Conservation (phyloP, 1,140 invertebrate species). For the Lasaia peninsularis region DNA sequence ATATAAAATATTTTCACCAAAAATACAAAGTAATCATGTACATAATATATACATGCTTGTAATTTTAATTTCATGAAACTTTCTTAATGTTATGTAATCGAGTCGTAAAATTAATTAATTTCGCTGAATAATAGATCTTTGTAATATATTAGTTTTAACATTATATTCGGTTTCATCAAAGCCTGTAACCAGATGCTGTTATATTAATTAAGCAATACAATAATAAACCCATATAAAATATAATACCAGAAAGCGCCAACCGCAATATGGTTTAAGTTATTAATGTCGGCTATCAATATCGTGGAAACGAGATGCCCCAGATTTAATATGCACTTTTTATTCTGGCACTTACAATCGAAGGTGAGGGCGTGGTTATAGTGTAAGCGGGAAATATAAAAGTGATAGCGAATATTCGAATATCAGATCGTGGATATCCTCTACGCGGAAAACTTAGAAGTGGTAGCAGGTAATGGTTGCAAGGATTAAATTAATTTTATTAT, state of each 20-base stretch:
- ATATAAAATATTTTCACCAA: too few species aligned
- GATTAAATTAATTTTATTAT: too few species aligned
- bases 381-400: neutral
- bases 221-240: neutral
- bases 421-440: neutral
- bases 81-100: too few species aligned
- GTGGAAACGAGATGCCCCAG: conserved; percentile 8
- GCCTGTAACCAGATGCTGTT: too few species aligned
- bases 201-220: neutral
- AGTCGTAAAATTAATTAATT: too few species aligned
- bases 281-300: conserved; percentile 11
- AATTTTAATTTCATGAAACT: too few species aligned
- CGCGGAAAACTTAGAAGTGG: neutral
- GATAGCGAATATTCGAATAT: neutral
- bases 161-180: too few species aligned
- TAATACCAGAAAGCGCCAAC: conserved; percentile 8
- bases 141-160: too few species aligned
- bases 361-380: neutral
- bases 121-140: too few species aligned
- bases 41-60: too few species aligned
- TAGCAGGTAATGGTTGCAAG: too few species aligned
- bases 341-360: neutral
- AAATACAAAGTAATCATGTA: too few species aligned
- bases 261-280: conserved; percentile 5
- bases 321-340: conserved; percentile 6